These are phyloP conservation scores for Conger conger DNA, from an alignment of 2,113 vertebrate genomes.

Conservation along the genomic window DNA sequence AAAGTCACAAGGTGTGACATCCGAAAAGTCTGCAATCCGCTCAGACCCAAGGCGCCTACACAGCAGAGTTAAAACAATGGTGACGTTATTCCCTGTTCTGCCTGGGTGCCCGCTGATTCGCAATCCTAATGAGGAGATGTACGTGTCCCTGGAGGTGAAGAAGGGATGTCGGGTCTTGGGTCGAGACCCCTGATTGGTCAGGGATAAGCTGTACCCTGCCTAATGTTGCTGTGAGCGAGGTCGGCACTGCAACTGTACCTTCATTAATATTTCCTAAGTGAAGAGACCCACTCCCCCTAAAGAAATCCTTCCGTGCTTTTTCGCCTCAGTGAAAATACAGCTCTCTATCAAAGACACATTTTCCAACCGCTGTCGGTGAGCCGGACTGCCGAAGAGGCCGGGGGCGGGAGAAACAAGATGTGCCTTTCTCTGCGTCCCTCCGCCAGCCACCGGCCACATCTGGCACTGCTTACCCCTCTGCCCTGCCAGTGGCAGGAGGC, in stretches of 20 bases:
- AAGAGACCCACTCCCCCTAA: slow-evolving; percentile 29
- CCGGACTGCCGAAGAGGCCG: neutral
- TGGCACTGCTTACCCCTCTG: slow-evolving; percentile 68
- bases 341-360: slow-evolving; percentile 66
- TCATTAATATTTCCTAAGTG: slow-evolving; percentile 6
- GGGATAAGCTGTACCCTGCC: neutral
- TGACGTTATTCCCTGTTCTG: neutral
- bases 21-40: neutral
- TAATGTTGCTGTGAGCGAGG: neutral
- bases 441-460: slow-evolving; percentile 54
- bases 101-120: neutral
- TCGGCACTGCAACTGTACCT: neutral
- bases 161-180: too few species aligned
- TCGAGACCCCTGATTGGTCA: neutral
- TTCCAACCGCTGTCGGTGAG: slow-evolving; percentile 57
- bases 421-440: slow-evolving; percentile 26
- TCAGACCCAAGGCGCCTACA: neutral
- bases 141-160: neutral
- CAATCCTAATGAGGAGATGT: neutral
- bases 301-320: slow-evolving; percentile 34
- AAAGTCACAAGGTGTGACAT: neutral
- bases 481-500: slow-evolving; percentile 44
- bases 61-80: neutral
- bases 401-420: slow-evolving; percentile 3
- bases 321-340: slow-evolving; percentile 53